phyloP scores from a whole-genome alignment of 2,113 vertebrate genomes.

The Crotophaga sulcirostris region DNA sequence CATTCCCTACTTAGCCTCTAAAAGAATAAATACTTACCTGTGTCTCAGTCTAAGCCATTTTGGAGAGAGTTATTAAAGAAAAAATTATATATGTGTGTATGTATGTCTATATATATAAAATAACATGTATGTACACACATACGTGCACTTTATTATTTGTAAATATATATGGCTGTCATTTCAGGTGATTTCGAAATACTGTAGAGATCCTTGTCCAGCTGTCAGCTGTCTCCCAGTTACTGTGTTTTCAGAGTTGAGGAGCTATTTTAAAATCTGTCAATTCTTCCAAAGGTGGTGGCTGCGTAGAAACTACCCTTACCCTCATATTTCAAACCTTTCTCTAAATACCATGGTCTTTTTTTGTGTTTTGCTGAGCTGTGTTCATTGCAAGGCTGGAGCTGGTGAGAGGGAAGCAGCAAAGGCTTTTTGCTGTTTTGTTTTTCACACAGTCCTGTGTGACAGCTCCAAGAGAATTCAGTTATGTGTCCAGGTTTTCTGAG shows the following conservation, averaged over 20 bases:
- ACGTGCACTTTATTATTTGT: not conserved
- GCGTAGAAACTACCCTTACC: not conserved
- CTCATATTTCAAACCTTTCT: not conserved
- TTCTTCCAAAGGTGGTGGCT: not conserved
- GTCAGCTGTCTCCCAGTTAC: not conserved
- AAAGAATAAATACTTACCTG: not conserved
- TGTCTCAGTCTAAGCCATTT: not conserved
- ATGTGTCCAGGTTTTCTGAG: not conserved
- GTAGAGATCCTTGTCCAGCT: not conserved
- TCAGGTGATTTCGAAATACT: not conserved
- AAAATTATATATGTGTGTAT: not conserved
- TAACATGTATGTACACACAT: not conserved
- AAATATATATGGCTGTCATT: not conserved
- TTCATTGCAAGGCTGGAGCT: not conserved
- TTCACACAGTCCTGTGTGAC: not conserved
- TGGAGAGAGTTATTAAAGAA: not conserved
- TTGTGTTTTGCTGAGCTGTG: not conserved
- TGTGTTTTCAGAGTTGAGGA: not conserved
- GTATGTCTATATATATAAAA: not conserved
- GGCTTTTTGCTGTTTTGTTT: not conserved
- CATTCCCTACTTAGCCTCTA: not conserved
- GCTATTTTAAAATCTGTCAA: not conserved
- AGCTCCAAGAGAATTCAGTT: not conserved
- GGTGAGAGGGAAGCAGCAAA: not conserved
- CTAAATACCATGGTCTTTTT: rapidly evolving